Conservation (phyloP, 2,113 vertebrate species). For the Leptodactylus fuscus region DNA sequence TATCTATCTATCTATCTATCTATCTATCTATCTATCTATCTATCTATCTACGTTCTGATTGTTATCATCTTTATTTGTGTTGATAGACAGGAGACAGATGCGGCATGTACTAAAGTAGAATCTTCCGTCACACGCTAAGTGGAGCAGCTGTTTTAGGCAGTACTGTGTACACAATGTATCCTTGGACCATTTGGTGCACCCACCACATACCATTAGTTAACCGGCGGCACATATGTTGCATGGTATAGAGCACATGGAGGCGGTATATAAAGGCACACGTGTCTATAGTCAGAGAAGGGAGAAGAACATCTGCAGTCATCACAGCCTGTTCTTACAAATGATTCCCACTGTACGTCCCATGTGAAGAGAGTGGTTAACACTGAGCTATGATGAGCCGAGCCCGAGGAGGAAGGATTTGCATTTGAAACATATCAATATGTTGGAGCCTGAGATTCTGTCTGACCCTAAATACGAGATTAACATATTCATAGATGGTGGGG, state of each 20-base stretch:
- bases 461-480: conserved; percentile 51
- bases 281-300: neutral
- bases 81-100: neutral
- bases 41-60: too few species aligned
- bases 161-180: neutral
- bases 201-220: neutral
- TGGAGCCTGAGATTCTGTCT: conserved; percentile 39
- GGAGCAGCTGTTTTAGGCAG: neutral
- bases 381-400: conserved; percentile 27
- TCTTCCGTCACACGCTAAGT: too few species aligned
- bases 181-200: conserved; percentile 4
- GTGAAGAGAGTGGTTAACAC: conserved; percentile 38
- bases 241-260: conserved; percentile 5
- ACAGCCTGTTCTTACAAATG: neutral
- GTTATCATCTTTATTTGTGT: too few species aligned
- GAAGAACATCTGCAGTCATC: neutral
- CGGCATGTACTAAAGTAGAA: neutral
- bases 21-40: too few species aligned
- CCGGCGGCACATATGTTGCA: neutral
- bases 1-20: too few species aligned
- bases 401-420: conserved; percentile 40
- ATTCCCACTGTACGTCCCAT: neutral
- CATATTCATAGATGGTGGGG: conserved; percentile 36
- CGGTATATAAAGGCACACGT: neutral
- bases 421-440: conserved; percentile 56